phyloP scores from a whole-genome alignment of 2,113 vertebrate species.

The Taurulus bubalis region DNA sequence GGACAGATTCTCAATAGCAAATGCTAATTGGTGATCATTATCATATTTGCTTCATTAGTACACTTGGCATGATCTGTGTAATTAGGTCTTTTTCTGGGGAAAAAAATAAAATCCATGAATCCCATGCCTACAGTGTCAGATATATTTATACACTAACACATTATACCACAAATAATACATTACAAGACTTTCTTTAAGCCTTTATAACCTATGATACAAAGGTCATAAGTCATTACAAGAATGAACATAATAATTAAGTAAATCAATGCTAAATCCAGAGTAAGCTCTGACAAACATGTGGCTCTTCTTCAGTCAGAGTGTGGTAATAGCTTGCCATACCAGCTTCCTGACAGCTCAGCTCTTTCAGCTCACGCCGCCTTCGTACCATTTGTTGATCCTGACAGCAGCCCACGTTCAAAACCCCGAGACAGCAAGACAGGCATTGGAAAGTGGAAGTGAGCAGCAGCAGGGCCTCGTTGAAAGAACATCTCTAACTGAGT shows the following conservation, averaged over 20 bases:
- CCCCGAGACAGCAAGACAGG: constrained; percentile 45
- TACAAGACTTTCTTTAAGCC: not conserved
- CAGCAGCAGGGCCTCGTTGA: constrained; percentile 29
- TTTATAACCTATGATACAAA: constrained; percentile 2
- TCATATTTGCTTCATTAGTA: constrained; percentile 1
- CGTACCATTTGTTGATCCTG: constrained; percentile 51
- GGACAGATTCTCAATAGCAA: constrained; percentile 1
- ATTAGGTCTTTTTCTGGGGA: not conserved
- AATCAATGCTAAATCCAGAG: not conserved
- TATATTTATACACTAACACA: not conserved
- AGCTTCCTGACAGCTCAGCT: constrained; percentile 15
- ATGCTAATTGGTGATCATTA: not conserved
- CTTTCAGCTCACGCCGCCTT: constrained; percentile 18
- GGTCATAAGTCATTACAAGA: not conserved
- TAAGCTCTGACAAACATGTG: not conserved
- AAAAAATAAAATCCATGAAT: not conserved
- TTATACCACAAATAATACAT: not conserved
- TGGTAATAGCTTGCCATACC: not conserved
- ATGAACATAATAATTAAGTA: not conserved
- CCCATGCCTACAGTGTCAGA: not conserved
- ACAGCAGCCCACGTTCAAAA: constrained; percentile 48
- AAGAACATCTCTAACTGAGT: constrained; percentile 63
- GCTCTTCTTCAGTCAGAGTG: not conserved
- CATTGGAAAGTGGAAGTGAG: constrained; percentile 47
- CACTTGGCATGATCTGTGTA: not conserved